Percentiles rank a stretch among this genome's conserved stretches.
These are phyloP conservation scores for Lasioglossum leucozonium DNA, from an alignment of 2,888 invertebrate species.

Conservation along the genomic window DNA sequence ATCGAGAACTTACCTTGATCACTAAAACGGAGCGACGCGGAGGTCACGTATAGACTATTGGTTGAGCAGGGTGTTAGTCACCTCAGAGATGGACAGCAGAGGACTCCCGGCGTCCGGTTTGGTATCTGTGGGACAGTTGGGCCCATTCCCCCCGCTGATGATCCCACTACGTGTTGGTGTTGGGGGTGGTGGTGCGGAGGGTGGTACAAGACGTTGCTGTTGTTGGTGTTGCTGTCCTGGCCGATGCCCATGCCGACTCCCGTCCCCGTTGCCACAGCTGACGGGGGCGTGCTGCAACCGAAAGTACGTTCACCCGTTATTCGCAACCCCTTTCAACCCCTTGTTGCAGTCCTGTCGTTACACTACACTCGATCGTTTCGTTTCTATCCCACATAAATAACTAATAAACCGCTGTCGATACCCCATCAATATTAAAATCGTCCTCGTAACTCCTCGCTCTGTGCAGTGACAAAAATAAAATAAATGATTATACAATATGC, in stretches of 20 bases:
- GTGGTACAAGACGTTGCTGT: conserved; percentile 77
- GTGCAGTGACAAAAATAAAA: conserved; percentile 35
- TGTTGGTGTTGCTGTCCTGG: conserved; percentile 78
- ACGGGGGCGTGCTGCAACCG: conserved; percentile 84
- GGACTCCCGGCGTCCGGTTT: conserved; percentile 88
- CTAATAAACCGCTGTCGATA: neutral
- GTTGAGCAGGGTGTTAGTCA: conserved; percentile 90
- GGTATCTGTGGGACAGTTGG: conserved; percentile 85
- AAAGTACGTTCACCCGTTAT: conserved; percentile 74
- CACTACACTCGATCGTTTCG: neutral
- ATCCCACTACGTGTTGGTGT: conserved; percentile 79
- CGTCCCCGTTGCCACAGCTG: conserved; percentile 79
- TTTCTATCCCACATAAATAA: neutral
- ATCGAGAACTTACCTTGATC: conserved; percentile 67
- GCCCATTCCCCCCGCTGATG: conserved; percentile 79
- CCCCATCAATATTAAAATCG: neutral
- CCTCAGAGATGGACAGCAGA: conserved; percentile 91
- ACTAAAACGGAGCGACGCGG: conserved; percentile 67
- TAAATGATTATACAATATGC: neutral
- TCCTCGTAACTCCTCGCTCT: neutral
- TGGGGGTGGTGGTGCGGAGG: conserved; percentile 80
- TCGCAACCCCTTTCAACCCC: conserved; percentile 34
- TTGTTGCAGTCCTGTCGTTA: neutral
- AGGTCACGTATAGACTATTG: conserved; percentile 84
- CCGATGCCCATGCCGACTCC: conserved; percentile 71